Evolutionary conservation across 1,140 invertebrate genomes (phyloP), one percentile per base, ranked within the genome.

Genomic region (Liolophura sinensis): DNA sequence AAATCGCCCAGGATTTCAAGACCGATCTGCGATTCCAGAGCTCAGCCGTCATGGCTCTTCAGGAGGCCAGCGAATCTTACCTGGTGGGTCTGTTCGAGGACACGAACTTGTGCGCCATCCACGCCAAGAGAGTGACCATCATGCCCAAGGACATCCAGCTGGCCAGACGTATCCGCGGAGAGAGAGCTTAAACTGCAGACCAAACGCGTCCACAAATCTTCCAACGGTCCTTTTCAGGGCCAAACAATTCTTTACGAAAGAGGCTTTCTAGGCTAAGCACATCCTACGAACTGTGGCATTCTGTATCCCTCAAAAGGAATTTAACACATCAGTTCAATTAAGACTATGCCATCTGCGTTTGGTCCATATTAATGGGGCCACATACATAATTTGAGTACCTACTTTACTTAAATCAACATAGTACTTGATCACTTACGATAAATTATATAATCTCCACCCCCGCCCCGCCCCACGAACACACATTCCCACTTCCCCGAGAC

Each of bases 141-240:
- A 95, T 95, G 93, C 93, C 93, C 57, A 96, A 95, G 86, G 94
- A 96, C 79, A 95, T 97, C 75, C 94, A 96, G 71, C 62, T 82
- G 54, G 81, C 80, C 1, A 59, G 76, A 31, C 58, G 79, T 51
- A 76, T 83, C 24, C 68, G 79, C 15, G 80, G 82, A 20, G 71
- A 72, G 49, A 61, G 67, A 46, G 67, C 70, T 22, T 71, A 40
- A 9, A 40, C 3, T 40, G 31, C 31, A 5, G 31, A 40, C 31
- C 31, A 9, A 40, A 3, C 3, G 3, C 3, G 3, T 9, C 9
- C 68, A 20, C 62, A 70, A 3, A 56, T 58, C 52, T 48, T 20
- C 18, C 22, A 20, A 64, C 62, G 65, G 65, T 40, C 65, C 65
- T 67, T 67, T 62, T 67, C 59, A 67, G 65, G 65, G 27, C 65